Evolutionary conservation across 2,113 vertebrate genomes (phyloP).

Genomic region (Agelaius phoeniceus): DNA sequence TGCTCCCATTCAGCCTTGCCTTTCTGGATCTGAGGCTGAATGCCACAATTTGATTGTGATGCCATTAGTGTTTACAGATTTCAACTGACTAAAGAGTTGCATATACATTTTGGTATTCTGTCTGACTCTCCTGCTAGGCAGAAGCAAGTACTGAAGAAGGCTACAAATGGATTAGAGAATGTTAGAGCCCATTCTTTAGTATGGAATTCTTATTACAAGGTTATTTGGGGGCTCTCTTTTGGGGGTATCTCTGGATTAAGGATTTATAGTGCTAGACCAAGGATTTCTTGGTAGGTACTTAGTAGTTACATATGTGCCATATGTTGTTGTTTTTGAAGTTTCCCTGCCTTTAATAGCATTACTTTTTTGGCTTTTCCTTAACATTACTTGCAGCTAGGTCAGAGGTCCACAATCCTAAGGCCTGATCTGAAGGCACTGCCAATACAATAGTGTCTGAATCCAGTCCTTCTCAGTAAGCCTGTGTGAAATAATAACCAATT

Average conservation of each 20-base stretch:
- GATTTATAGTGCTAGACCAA: conserved; percentile 18
- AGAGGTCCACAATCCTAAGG: neutral
- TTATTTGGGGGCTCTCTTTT: conserved; percentile 35
- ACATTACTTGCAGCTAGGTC: neutral
- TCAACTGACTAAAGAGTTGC: neutral
- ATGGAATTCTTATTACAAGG: neutral
- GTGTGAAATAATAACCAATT: neutral
- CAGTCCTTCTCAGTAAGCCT: neutral
- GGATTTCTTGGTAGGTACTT: conserved; percentile 13
- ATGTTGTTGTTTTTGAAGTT: conserved; percentile 54
- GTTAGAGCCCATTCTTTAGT: neutral
- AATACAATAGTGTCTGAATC: neutral
- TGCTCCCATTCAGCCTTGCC: neutral
- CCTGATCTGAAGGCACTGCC: neutral
- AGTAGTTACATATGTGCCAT: neutral
- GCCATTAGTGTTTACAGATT: neutral
- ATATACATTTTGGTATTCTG: neutral
- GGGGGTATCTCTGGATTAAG: conserved; percentile 38
- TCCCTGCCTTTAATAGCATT: neutral
- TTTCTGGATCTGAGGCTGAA: neutral
- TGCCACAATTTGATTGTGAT: neutral
- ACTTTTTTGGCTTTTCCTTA: neutral
- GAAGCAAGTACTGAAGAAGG: neutral
- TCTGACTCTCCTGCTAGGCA: neutral
- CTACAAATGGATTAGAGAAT: neutral